phyloP scores from a whole-genome alignment of 1,140 invertebrate genomes.

The Thrips palmi region DNA sequence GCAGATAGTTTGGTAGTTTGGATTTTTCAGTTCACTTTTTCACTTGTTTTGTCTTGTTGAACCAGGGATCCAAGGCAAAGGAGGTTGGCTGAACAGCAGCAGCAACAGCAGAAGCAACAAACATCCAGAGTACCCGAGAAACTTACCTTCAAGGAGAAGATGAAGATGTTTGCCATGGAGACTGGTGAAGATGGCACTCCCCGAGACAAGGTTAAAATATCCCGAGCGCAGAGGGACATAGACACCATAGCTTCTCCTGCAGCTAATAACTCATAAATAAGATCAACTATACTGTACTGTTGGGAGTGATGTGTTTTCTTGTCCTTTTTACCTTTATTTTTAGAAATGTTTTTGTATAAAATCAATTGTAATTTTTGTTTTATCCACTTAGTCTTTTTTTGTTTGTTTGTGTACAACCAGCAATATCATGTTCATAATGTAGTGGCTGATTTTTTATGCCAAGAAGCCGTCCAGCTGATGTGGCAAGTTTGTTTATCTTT shows the following conservation, averaged over 20 bases:
- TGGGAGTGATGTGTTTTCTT: too few species aligned
- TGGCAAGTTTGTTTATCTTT: too few species aligned
- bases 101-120: conserved; percentile 39
- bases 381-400: too few species aligned
- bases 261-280: too few species aligned
- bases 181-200: conserved; percentile 72
- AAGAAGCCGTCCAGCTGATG: too few species aligned
- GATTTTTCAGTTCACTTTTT: conserved; percentile 5
- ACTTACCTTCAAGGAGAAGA: conserved; percentile 84
- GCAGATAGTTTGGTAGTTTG: neutral
- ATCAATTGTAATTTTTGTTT: too few species aligned
- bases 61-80: conserved; percentile 63
- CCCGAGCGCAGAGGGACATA: conserved; percentile 79
- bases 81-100: conserved; percentile 57
- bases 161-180: conserved; percentile 93
- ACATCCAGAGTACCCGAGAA: conserved; percentile 65
- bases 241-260: conserved; percentile 43
- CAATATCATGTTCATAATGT: too few species aligned
- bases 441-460: too few species aligned
- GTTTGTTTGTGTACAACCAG: too few species aligned
- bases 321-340: too few species aligned
- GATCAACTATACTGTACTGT: too few species aligned
- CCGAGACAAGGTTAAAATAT: conserved; percentile 83
- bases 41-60: conserved; percentile 4
- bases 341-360: too few species aligned